Percentiles rank a stretch among this genome's conserved stretches.
These are phyloP conservation scores for Samia ricini DNA, from an alignment of 1,140 invertebrate species.

Conservation along the genomic window DNA sequence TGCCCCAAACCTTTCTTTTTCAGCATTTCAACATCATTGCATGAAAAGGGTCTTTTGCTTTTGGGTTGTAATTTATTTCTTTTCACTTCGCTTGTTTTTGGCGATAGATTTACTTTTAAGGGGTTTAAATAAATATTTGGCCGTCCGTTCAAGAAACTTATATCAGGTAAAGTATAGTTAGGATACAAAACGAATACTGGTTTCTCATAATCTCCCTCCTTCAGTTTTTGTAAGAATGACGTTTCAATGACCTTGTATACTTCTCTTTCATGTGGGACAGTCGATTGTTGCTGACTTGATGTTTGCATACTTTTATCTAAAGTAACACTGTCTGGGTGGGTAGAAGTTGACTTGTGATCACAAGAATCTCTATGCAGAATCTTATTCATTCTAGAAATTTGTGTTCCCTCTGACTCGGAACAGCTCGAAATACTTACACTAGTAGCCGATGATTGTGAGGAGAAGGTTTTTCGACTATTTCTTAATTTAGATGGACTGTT, in stretches of 20 bases:
- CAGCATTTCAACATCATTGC: constrained; percentile 89
- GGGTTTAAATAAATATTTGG: constrained; percentile 80
- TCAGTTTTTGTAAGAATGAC: constrained; percentile 82
- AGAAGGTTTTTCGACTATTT: constrained; percentile 65
- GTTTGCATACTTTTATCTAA: constrained; percentile 87
- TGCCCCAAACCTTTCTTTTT: constrained; percentile 89
- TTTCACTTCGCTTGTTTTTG: constrained; percentile 56
- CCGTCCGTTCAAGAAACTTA: constrained; percentile 86
- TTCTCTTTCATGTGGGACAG: constrained; percentile 58
- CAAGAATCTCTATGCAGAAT: constrained; percentile 54
- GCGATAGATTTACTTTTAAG: constrained; percentile 64
- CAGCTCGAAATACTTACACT: constrained; percentile 76
- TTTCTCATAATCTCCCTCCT: constrained; percentile 80
- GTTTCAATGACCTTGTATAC: constrained; percentile 80
- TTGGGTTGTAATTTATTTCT: constrained; percentile 61
- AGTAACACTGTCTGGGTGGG: constrained; percentile 79
- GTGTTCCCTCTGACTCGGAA: constrained; percentile 75
- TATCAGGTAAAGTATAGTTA: constrained; percentile 93
- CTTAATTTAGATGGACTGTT: constrained; percentile 68
- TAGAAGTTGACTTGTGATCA: constrained; percentile 74
- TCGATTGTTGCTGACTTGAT: constrained; percentile 63
- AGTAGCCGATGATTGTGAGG: constrained; percentile 69
- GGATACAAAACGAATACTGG: constrained; percentile 95
- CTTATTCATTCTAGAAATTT: constrained; percentile 72
- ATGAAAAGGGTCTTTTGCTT: constrained; percentile 86